These are phyloP conservation scores for Nasua narica DNA, from an alignment of 2,797 vertebrate species.

Conservation along the genomic window DNA sequence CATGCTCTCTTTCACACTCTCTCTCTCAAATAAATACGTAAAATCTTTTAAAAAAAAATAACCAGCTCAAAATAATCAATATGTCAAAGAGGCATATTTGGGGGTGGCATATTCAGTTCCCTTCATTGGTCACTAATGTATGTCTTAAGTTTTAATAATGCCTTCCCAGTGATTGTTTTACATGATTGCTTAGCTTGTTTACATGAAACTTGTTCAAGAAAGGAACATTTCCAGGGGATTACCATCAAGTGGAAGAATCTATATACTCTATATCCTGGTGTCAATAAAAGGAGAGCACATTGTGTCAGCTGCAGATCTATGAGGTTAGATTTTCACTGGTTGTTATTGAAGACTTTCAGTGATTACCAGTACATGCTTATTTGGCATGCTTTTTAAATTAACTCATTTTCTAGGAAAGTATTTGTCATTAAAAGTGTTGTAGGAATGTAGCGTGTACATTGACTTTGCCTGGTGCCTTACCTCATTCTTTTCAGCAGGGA, in stretches of 20 bases:
- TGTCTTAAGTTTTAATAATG: neutral
- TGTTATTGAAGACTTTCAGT: neutral
- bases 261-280: neutral
- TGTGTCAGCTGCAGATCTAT: neutral
- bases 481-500: neutral
- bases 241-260: neutral
- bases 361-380: neutral
- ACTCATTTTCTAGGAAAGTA: slow-evolving; percentile 33
- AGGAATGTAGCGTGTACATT: neutral
- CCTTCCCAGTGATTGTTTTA: neutral
- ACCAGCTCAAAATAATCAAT: neutral
- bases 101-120: neutral
- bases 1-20: too few relatives aligned
- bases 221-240: neutral
- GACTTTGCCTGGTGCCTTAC: neutral
- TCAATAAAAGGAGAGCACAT: neutral
- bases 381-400: neutral
- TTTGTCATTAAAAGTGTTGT: slow-evolving; percentile 27
- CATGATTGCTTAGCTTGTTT: neutral
- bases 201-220: neutral
- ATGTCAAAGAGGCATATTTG: neutral
- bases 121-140: neutral
- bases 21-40: too few relatives aligned
- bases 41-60: neutral
- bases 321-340: neutral